phyloP scores from a whole-genome alignment of 2,888 invertebrate species.

The Noctua janthe region DNA sequence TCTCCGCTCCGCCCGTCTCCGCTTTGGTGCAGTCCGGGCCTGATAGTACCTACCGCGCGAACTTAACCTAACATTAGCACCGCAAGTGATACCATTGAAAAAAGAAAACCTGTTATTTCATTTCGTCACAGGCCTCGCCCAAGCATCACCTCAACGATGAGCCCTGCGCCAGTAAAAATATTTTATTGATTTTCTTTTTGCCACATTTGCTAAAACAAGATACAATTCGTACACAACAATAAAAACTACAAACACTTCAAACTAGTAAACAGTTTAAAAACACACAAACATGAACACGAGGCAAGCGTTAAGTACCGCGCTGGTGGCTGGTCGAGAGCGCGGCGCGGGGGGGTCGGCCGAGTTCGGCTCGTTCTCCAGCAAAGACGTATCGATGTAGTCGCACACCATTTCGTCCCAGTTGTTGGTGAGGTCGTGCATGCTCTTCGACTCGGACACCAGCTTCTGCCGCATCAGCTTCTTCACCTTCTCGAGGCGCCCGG shows the following conservation, averaged over 20 bases:
- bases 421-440: constrained; percentile 81
- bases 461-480: constrained; percentile 83
- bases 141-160: too few relatives aligned
- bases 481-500: constrained; percentile 75
- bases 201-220: constrained; percentile 12
- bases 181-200: constrained; percentile 14
- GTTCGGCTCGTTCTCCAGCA: constrained; percentile 56
- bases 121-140: background rate
- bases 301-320: background rate
- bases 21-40: background rate
- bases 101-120: background rate
- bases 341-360: background rate
- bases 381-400: constrained; percentile 82
- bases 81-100: background rate
- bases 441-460: constrained; percentile 77
- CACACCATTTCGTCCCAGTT: constrained; percentile 86
- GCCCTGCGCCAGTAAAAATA: background rate
- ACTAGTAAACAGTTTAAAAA: background rate
- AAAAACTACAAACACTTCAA: constrained; percentile 4
- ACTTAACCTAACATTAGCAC: background rate
- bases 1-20: background rate
- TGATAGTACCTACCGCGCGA: background rate
- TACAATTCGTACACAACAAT: constrained; percentile 18
- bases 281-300: constrained; percentile 22
- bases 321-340: background rate